phyloP scores from a whole-genome alignment of 2,888 invertebrate genomes.

The Phyllotreta striolata region DNA sequence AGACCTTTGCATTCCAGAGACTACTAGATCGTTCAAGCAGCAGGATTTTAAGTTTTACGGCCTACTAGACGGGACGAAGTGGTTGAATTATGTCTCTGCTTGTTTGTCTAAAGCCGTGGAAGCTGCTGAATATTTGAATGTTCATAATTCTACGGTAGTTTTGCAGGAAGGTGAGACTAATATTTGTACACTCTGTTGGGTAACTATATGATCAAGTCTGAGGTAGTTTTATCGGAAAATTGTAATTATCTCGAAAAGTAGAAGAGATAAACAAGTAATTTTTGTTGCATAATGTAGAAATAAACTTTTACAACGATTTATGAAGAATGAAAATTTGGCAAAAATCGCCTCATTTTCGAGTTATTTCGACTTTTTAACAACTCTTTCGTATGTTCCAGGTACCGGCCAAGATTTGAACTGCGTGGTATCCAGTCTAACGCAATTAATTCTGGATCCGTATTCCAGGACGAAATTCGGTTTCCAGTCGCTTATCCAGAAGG shows the following conservation, averaged over 20 bases:
- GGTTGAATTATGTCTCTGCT: constrained; percentile 82
- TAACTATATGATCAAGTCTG: too few species aligned
- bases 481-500: constrained; percentile 90
- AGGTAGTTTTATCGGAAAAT: too few species aligned
- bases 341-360: too few species aligned
- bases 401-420: constrained; percentile 90
- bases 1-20: constrained; percentile 82
- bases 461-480: constrained; percentile 86
- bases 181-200: too few species aligned
- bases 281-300: constrained; percentile 12
- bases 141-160: constrained; percentile 76
- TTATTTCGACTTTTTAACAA: background rate
- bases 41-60: constrained; percentile 82
- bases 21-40: constrained; percentile 70
- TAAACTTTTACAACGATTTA: too few species aligned
- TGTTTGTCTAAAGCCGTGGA: constrained; percentile 79
- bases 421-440: constrained; percentile 84
- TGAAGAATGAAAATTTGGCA: too few species aligned
- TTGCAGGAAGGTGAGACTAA: constrained; percentile 75
- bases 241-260: background rate
- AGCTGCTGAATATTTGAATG: constrained; percentile 72
- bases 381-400: constrained; percentile 63
- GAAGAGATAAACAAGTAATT: background rate
- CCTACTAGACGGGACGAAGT: constrained; percentile 80
- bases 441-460: constrained; percentile 85